Base-by-base conservation (phyloP, 2,888 invertebrate species). In the Scaptomyza polygonia region DNA sequence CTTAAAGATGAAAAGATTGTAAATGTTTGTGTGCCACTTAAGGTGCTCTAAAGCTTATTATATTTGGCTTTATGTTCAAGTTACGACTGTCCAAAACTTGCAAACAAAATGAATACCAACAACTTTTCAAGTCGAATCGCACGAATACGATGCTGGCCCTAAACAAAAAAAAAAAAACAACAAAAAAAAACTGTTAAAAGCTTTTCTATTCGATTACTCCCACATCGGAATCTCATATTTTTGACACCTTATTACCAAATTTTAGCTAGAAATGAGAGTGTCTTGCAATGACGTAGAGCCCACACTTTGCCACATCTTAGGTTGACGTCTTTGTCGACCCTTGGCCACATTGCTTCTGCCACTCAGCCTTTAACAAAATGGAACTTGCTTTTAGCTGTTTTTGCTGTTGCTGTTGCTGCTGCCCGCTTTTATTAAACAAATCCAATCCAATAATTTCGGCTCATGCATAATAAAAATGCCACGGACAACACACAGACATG, bases 401-500 rank as follows among this genome's bases (percentile, higher is more conserved):
- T 25, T 25, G 25, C 25, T 25, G 25, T 25, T 25, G 21, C 47
- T 51, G 36, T 8, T 12, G 12, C 25, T 21, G 52, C 53, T 59
- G 70, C 56, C 76, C 65, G 73, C 66, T 62, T 63, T 45, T 67
- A 72, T 72, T 67, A 67, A 77, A 67, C 77, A 77, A 74, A 74
- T 74, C 69, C 78, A 72, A 77, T 72, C 57, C 64, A 65, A 78
- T 68, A 72, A 72, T 67, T 74, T 74, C 73, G 63, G 77, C 74
- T 72, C 72, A 63, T 72, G 61, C 80, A 79, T 83, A 83, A 79
- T 79, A 79, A 69, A 79, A 79, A 79, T 69, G 68, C 67, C 67
- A 76, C 49, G 65, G 64, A 48, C 81, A 79, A 64, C 59, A 57
- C 57, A 39, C 39, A 39, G 36, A 36, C 16, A 52, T 54, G 40